Evolutionary conservation across 2,113 vertebrate genomes (phyloP).

Genomic region (Macquaria australasica): DNA sequence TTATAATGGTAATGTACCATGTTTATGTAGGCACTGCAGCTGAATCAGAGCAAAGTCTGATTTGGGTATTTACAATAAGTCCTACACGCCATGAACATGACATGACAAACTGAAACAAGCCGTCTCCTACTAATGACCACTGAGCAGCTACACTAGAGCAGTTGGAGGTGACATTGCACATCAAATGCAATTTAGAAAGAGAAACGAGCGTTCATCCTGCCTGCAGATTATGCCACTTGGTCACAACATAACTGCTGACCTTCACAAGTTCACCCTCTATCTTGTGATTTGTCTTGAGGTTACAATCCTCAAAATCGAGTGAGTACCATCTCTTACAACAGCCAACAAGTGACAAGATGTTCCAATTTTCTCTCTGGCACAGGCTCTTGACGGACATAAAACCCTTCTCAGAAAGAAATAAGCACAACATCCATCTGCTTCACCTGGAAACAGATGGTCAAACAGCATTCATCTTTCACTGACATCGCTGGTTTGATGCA

Average conservation of each 20-base stretch:
- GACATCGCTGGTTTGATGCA: not conserved
- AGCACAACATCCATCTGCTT: not conserved
- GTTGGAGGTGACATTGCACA: not conserved
- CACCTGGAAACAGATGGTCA: constrained; percentile 32
- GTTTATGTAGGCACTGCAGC: too few relatives aligned
- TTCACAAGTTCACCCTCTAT: not conserved
- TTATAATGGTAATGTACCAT: too few relatives aligned
- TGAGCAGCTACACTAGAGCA: not conserved
- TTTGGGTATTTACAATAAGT: not conserved
- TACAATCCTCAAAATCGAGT: not conserved
- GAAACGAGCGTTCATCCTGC: not conserved
- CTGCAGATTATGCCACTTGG: not conserved
- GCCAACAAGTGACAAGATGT: not conserved
- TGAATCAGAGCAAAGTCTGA: not conserved
- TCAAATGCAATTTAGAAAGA: not conserved
- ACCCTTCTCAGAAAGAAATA: not conserved
- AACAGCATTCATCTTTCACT: not conserved
- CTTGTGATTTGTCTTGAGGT: not conserved
- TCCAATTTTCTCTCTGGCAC: not conserved
- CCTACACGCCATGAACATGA: not conserved
- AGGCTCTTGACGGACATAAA: not conserved
- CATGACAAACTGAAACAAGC: not conserved
- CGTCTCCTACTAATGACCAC: not conserved
- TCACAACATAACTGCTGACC: not conserved
- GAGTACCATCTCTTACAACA: not conserved